phyloP scores from a whole-genome alignment of 2,888 invertebrate genomes.

The Thera britannica region DNA sequence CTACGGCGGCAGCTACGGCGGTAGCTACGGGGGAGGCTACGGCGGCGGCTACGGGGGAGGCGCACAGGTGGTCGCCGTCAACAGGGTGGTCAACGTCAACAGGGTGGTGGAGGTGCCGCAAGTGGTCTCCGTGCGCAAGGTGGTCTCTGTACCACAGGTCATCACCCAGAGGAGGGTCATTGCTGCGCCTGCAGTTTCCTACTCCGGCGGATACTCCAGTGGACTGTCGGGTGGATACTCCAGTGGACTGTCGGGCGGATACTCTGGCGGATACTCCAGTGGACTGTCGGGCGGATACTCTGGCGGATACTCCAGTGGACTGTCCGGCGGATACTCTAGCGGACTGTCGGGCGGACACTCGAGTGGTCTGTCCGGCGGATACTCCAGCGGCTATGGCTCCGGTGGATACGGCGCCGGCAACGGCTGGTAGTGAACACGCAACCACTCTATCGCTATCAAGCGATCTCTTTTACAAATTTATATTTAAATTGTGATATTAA shows the following conservation, averaged over 20 bases:
- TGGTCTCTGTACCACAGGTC: constrained; percentile 62
- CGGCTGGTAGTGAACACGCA: constrained; percentile 46
- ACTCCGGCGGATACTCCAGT: constrained; percentile 29
- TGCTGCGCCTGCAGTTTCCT: constrained; percentile 45
- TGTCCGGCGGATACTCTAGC: too few species aligned
- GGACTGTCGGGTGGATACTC: constrained; percentile 11
- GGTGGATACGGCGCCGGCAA: constrained; percentile 27
- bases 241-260: constrained; percentile 9
- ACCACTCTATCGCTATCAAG: constrained; percentile 15
- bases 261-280: constrained; percentile 27
- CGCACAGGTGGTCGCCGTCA: constrained; percentile 48
- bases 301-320: too few species aligned
- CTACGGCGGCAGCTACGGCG: constrained; percentile 18
- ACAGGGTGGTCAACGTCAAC: constrained; percentile 57
- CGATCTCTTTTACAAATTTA: constrained; percentile 20
- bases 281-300: constrained; percentile 25
- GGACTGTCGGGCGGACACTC: too few species aligned
- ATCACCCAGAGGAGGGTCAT: constrained; percentile 60
- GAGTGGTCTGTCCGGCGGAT: too few species aligned
- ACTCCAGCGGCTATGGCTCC: constrained; percentile 25
- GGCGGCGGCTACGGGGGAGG: constrained; percentile 31
- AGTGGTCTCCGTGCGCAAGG: constrained; percentile 56
- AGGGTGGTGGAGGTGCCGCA: constrained; percentile 57
- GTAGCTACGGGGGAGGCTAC: constrained; percentile 24
- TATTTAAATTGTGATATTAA: constrained; percentile 18